Evolutionary conservation across 2,113 vertebrate genomes (phyloP).

Genomic region (Centrocercus urophasianus): DNA sequence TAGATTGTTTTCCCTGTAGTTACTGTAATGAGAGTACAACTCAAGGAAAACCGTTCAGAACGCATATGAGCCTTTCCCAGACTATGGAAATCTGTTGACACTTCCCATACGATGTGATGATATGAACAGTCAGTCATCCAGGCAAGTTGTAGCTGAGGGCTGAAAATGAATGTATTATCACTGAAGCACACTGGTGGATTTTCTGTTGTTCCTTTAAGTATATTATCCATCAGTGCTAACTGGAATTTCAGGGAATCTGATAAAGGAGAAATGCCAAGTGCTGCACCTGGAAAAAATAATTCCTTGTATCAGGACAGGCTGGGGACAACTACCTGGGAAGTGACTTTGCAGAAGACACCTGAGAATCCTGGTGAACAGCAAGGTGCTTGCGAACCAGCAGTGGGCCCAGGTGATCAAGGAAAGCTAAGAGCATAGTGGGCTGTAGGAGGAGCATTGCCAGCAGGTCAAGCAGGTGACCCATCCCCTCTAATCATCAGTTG

Average conservation of each 20-base stretch:
- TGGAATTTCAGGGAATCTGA: not conserved
- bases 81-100: not conserved
- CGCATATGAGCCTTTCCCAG: not conserved
- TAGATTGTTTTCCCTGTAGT: not conserved
- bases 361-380: rapidly evolving
- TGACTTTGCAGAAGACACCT: not conserved
- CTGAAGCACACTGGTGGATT: not conserved
- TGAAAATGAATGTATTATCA: not conserved
- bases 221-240: not conserved
- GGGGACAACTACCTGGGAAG: not conserved
- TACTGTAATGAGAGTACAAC: not conserved
- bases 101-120: rapidly evolving
- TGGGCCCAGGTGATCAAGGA: not conserved
- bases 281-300: not conserved
- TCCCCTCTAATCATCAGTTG: not conserved
- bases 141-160: not conserved
- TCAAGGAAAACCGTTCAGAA: not conserved
- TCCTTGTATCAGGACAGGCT: not conserved
- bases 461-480: not conserved
- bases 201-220: not conserved
- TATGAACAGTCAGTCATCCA: not conserved
- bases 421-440: rapidly evolving
- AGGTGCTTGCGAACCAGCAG: not conserved
- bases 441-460: not conserved
- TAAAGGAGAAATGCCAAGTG: not conserved